Evolutionary conservation across 2,797 vertebrate species (phyloP).

Genomic region (Paramormyrops hopkinsi): DNA sequence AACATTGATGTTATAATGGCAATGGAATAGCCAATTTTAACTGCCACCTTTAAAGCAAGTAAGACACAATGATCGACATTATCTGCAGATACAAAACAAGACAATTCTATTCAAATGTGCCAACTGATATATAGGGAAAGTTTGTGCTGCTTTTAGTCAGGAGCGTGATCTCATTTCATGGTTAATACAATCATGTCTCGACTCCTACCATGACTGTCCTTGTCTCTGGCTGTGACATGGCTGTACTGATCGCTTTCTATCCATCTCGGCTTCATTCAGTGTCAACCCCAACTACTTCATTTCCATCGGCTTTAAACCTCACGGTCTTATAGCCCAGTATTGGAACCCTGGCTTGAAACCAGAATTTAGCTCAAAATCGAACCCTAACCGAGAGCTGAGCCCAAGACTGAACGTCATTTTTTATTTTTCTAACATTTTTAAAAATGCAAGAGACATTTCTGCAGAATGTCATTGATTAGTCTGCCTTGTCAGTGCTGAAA

Average conservation of each 20-base stretch:
- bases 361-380: not conserved
- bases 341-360: not conserved
- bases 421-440: not conserved
- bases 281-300: not conserved
- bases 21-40: slow-evolving; percentile 62
- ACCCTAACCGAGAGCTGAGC: not conserved
- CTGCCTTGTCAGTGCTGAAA: not conserved
- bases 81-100: slow-evolving; percentile 47
- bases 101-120: slow-evolving; percentile 54
- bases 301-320: not conserved
- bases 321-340: not conserved
- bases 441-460: not conserved
- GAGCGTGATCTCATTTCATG: not conserved
- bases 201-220: not conserved
- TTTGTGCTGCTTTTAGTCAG: not conserved
- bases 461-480: slow-evolving; percentile 6
- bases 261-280: not conserved
- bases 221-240: not conserved
- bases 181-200: not conserved
- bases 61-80: slow-evolving; percentile 53
- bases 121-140: slow-evolving; percentile 23
- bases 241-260: not conserved
- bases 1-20: slow-evolving; percentile 84
- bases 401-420: not conserved
- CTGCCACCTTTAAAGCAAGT: slow-evolving; percentile 64